A percentile compares a stretch with the other conserved stretches of the same genome.
phyloP scores from a whole-genome alignment of 2,888 invertebrate genomes.

The Cryptocephalus primarius region DNA sequence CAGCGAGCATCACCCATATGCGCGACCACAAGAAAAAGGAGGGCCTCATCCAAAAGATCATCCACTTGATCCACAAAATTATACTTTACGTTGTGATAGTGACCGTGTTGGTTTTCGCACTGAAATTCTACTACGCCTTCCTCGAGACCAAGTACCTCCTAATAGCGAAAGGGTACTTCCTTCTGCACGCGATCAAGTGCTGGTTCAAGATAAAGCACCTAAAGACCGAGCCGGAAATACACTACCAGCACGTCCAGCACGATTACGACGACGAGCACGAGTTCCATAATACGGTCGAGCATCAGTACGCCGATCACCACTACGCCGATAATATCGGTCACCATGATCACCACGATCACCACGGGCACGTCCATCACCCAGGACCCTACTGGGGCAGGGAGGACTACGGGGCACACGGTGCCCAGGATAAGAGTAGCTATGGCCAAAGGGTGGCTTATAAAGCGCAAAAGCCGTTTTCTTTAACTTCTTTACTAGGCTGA shows the following conservation, averaged over 20 bases:
- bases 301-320: not conserved
- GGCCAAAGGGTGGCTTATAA: too few species aligned
- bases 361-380: conserved; percentile 3
- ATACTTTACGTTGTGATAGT: conserved; percentile 57
- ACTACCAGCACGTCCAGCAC: conserved; percentile 4
- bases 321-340: conserved; percentile 8
- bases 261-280: not conserved
- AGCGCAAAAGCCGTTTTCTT: too few species aligned
- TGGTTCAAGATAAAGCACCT: conserved; percentile 63
- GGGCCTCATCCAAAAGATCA: conserved; percentile 59
- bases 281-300: not conserved
- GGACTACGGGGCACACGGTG: conserved; percentile 1
- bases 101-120: conserved; percentile 55
- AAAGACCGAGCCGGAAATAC: conserved; percentile 28
- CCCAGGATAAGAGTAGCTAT: not conserved
- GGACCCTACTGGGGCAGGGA: conserved; percentile 6
- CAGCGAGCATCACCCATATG: not conserved
- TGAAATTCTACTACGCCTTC: conserved; percentile 61
- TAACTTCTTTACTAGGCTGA: too few species aligned
- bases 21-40: conserved; percentile 44
- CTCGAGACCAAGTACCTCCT: conserved; percentile 66
- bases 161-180: conserved; percentile 30
- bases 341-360: conserved; percentile 14
- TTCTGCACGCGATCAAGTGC: conserved; percentile 56
- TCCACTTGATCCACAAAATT: conserved; percentile 39